These are phyloP conservation scores for Aethina tumida DNA, from an alignment of 1,140 invertebrate species.

Conservation along the genomic window DNA sequence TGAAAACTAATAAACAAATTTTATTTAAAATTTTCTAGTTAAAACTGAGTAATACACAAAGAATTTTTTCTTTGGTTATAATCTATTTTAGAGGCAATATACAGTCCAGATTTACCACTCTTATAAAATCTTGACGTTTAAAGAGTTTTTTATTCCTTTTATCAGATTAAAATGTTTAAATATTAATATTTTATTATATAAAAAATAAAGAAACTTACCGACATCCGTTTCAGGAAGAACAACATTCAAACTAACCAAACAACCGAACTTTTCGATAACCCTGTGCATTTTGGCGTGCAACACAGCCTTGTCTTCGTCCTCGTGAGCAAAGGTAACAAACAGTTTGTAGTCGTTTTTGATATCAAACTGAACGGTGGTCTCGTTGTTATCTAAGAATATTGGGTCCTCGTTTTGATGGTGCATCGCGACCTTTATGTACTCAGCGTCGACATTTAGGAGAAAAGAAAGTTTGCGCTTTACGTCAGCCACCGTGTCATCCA, in stretches of 20 bases:
- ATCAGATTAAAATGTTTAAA: conserved; percentile 5
- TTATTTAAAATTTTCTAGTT: too few relatives aligned
- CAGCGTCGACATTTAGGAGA: conserved; percentile 38
- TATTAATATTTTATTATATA: conserved; percentile 7
- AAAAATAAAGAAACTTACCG: conserved; percentile 32
- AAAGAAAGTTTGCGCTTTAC: conserved; percentile 48
- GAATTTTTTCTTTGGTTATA: too few relatives aligned
- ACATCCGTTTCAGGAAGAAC: conserved; percentile 48
- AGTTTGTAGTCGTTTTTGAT: conserved; percentile 41
- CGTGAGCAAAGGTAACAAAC: conserved; percentile 30
- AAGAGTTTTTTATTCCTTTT: conserved; percentile 2
- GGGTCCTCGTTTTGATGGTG: conserved; percentile 22
- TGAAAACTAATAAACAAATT: too few relatives aligned
- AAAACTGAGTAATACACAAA: too few relatives aligned
- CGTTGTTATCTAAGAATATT: conserved; percentile 39
- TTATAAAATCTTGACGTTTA: too few relatives aligned
- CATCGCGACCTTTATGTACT: conserved; percentile 37
- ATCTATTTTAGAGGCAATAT: too few relatives aligned
- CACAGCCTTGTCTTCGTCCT: conserved; percentile 32
- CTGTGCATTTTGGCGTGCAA: conserved; percentile 35
- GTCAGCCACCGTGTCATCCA: conserved; percentile 46
- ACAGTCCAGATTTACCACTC: too few relatives aligned
- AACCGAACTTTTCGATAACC: conserved; percentile 44
- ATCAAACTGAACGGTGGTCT: conserved; percentile 23
- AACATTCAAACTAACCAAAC: conserved; percentile 51